Evolutionary conservation across 2,797 vertebrate genomes (phyloP), one percentile per base, ranked within the genome.

Genomic region (Darevskia nairensis): DNA sequence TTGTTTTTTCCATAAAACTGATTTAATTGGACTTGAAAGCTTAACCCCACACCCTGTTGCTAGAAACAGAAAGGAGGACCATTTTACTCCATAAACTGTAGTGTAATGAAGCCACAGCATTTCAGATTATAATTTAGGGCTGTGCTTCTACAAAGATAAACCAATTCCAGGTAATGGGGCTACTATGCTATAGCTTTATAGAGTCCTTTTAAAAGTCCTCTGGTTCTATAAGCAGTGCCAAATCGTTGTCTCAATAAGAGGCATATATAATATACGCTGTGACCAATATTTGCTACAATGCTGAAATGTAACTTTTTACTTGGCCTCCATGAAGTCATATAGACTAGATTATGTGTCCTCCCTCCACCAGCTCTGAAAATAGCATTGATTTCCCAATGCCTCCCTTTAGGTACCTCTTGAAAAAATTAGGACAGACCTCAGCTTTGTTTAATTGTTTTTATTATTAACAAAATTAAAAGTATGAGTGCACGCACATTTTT

Each of bases 381-480:
- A 86, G 55, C 76, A 50, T 6, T 80, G 8, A 27, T 46, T 44
- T 82, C 50, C 23, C 29, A 79, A 89, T 81, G 8, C 3, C 50
- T 92, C 93, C 74, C 86, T 86, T 88, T 79, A 88, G 46, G 41
- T 92, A 89, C 5, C 21, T 85, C 76, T 84, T 83, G 41, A 86
- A 91, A 96, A 55, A 94, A 95, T 87, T 92, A 93, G 88, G 90
- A 95, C 93, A 82, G 91, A 93, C 91, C 93, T 96, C 90, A 95
- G 94, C 90, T 97, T 97, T 96, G 95, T 97, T 55, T 97, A 88
- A 93, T 96, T 95, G 94, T 46, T 89, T 88, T 82, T 87, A 79
- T 68, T 90, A 55, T 92, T 94, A 88, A 88, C 96, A 94, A 92
- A 96, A 96, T 94, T 94, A 95, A 89, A 72, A 89, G 96, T 96